phyloP scores from a whole-genome alignment of 2,888 invertebrate genomes.

The Spisula subtruncata region DNA sequence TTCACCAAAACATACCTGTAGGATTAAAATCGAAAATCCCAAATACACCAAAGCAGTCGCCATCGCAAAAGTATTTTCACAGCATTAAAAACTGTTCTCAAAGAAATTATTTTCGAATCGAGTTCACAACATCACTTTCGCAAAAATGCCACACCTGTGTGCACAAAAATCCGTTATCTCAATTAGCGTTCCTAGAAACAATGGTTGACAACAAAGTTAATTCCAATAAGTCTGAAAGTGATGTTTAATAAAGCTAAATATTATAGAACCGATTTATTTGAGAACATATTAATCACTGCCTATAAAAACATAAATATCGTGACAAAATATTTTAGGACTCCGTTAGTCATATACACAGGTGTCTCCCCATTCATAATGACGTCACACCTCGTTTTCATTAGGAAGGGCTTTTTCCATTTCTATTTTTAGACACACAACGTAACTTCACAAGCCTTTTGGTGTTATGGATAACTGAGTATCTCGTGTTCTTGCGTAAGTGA shows the following conservation, averaged over 20 bases:
- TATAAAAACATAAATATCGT: slow-evolving; percentile 30
- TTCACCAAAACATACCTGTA: slow-evolving; percentile 1
- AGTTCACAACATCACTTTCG: neutral
- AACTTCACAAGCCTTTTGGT: slow-evolving; percentile 26
- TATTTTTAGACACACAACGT: slow-evolving; percentile 47
- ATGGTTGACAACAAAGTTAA: neutral
- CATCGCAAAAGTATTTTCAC: neutral
- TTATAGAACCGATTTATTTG: neutral
- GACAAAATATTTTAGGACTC: slow-evolving; percentile 46
- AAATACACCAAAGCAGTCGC: neutral
- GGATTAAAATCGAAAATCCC: neutral
- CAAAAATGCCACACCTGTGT: slow-evolving; percentile 2
- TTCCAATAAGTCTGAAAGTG: neutral
- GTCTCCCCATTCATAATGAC: slow-evolving; percentile 55
- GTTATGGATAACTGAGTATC: neutral
- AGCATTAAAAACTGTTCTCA: neutral
- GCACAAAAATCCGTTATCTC: neutral
- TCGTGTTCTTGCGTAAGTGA: neutral
- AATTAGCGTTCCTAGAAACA: neutral
- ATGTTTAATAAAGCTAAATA: neutral
- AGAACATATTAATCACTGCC: slow-evolving; percentile 1
- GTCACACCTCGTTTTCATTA: slow-evolving; percentile 51
- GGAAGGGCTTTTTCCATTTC: slow-evolving; percentile 47
- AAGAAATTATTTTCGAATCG: neutral
- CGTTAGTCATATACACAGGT: slow-evolving; percentile 55